Percentiles rank a stretch among this genome's conserved stretches.
Conservation (phyloP, 2,888 invertebrate species). For the Teleiodes luculella region DNA sequence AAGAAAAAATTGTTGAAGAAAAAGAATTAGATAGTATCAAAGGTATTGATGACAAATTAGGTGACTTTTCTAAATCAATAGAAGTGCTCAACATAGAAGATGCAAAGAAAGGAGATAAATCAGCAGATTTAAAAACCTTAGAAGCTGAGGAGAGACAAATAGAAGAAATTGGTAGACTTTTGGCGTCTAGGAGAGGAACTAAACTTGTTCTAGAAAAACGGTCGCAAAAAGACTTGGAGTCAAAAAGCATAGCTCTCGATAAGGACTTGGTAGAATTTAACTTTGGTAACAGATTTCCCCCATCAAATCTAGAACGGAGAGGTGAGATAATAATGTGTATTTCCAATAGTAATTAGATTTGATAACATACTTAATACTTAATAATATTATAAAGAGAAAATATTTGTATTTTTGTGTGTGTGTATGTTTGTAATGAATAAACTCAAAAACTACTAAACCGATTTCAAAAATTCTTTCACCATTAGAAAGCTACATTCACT, state of each 20-base stretch:
- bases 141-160: constrained; percentile 73
- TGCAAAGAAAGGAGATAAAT: constrained; percentile 51
- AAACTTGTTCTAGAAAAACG: constrained; percentile 62
- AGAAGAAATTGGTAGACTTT: constrained; percentile 67
- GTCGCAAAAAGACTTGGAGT: constrained; percentile 62
- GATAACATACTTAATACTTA: no score
- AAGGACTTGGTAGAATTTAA: constrained; percentile 59
- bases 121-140: constrained; percentile 57
- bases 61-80: constrained; percentile 61
- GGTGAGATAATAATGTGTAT: constrained; percentile 28
- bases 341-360: no score
- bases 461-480: no score
- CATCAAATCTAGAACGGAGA: constrained; percentile 45
- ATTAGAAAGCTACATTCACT: no score
- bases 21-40: constrained; percentile 47
- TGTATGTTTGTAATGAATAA: no score
- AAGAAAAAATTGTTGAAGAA: constrained; percentile 28
- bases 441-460: no score
- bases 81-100: constrained; percentile 71
- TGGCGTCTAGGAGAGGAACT: constrained; percentile 60
- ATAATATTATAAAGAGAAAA: no score
- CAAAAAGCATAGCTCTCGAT: constrained; percentile 58
- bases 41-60: constrained; percentile 68
- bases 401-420: no score
- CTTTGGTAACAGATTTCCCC: constrained; percentile 60